These are phyloP conservation scores for Tragelaphus strepsiceros DNA, from an alignment of 2,113 vertebrate genomes.

Conservation along the genomic window DNA sequence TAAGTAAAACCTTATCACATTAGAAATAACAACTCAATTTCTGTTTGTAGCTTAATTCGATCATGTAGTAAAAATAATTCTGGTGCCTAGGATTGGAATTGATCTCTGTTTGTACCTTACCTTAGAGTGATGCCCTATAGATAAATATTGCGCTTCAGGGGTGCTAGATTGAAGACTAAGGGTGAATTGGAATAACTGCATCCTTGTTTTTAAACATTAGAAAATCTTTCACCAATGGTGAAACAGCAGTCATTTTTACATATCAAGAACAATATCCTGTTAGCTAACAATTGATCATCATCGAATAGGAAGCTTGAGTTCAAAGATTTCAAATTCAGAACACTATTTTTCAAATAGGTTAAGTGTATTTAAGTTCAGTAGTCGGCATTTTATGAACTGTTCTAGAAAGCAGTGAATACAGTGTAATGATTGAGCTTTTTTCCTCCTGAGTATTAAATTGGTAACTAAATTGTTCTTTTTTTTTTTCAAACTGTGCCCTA, in stretches of 20 bases:
- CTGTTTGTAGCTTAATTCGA: neutral
- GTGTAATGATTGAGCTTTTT: neutral
- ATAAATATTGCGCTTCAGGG: neutral
- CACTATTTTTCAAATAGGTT: constrained; percentile 6
- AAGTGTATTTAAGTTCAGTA: neutral
- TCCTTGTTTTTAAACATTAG: neutral
- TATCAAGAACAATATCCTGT: neutral
- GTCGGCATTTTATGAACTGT: neutral
- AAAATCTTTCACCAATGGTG: neutral
- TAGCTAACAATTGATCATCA: neutral
- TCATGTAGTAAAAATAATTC: neutral
- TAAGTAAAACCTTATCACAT: constrained; percentile 18
- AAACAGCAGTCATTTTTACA: neutral
- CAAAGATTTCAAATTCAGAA: constrained; percentile 19
- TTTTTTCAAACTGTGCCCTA: neutral
- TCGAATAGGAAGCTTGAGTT: neutral
- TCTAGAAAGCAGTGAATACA: neutral
- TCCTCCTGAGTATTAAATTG: neutral
- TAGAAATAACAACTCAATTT: constrained; percentile 4
- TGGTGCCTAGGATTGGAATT: neutral
- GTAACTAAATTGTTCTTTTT: neutral
- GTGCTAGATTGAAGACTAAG: neutral
- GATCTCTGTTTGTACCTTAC: neutral
- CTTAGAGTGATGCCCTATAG: neutral
- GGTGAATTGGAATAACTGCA: neutral